These are phyloP conservation scores for Calephelis nemesis DNA, from an alignment of 1,140 invertebrate genomes.

Conservation along the genomic window DNA sequence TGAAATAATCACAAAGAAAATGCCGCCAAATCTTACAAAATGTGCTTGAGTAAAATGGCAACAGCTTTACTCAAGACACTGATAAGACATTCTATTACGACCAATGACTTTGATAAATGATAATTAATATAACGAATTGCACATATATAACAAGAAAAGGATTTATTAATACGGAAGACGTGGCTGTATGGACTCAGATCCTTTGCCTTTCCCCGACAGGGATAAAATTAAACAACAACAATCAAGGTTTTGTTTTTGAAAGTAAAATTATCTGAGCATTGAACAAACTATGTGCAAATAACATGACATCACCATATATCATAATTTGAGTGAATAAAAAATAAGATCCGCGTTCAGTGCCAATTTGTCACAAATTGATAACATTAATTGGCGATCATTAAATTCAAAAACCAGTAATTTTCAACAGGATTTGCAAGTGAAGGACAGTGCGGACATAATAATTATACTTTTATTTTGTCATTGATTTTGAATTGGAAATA, in stretches of 20 bases:
- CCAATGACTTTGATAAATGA: no score
- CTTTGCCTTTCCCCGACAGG: no score
- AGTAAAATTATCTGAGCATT: not conserved
- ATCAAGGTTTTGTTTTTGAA: not conserved
- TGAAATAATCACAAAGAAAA: no score
- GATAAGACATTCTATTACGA: no score
- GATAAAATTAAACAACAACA: no score
- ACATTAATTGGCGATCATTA: slow-evolving; percentile 14
- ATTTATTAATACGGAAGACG: no score
- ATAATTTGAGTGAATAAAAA: slow-evolving; percentile 2
- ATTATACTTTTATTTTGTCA: slow-evolving; percentile 12
- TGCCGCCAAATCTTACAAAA: no score
- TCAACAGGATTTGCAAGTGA: slow-evolving; percentile 6
- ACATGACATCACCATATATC: not conserved
- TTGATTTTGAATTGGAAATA: not conserved
- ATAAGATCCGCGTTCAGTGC: slow-evolving; percentile 10
- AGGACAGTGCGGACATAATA: slow-evolving; percentile 3
- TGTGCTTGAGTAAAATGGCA: no score
- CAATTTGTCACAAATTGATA: slow-evolving; percentile 15
- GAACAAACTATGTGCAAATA: not conserved
- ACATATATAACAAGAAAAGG: no score
- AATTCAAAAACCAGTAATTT: slow-evolving; percentile 12
- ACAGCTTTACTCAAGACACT: no score
- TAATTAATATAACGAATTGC: no score
- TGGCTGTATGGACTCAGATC: no score